phyloP scores from a whole-genome alignment of 2,888 invertebrate species.

The Chloroclysta siterata region DNA sequence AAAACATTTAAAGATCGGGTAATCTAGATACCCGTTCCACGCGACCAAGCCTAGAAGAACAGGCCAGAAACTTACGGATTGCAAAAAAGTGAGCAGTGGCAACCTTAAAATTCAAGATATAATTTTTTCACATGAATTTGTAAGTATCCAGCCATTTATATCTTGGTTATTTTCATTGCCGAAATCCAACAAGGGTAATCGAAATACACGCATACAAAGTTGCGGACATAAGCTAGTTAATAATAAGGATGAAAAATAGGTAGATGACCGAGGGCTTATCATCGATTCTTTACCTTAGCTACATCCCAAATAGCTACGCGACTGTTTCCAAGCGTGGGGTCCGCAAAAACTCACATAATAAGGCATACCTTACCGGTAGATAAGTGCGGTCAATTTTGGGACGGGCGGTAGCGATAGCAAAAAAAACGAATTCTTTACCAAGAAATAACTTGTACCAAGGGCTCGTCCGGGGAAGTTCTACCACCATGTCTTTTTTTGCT shows the following conservation, averaged over 20 bases:
- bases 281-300: slow-evolving; percentile 37
- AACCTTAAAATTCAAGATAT: no score
- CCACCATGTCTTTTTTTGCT: no score
- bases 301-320: slow-evolving; percentile 27
- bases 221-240: neutral
- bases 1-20: no score
- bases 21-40: no score
- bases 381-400: slow-evolving; percentile 69
- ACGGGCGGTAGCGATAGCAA: slow-evolving; percentile 56
- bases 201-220: neutral
- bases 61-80: no score
- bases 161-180: no score
- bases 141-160: no score
- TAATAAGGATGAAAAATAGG: slow-evolving; percentile 22
- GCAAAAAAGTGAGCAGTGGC: no score
- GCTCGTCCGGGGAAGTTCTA: no score
- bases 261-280: slow-evolving; percentile 14
- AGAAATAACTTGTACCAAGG: neutral
- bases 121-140: no score
- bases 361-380: slow-evolving; percentile 66
- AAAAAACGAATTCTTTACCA: slow-evolving; percentile 34
- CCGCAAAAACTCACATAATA: slow-evolving; percentile 71
- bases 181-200: no score
- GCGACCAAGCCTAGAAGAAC: no score
- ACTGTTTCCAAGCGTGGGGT: slow-evolving; percentile 40